Base-by-base conservation (phyloP, 1,140 invertebrate genomes). In the Drosophila persimilis region DNA sequence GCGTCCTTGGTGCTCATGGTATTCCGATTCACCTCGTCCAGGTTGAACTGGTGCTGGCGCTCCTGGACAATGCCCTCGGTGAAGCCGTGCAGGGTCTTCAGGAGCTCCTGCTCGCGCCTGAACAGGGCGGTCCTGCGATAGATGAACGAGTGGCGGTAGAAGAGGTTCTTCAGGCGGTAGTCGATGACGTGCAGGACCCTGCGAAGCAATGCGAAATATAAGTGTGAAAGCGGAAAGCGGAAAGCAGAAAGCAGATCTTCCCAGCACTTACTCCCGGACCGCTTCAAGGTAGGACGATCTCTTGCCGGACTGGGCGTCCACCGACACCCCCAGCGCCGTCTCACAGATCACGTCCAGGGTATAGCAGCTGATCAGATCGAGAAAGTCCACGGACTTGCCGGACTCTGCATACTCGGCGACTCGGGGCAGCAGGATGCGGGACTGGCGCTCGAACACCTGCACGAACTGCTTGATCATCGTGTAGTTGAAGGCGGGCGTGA, bases 401-500 rank as follows among this genome's bases (percentile, higher is more conserved):
- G 47, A 54, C 1, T 46, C 52, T 0, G 78, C 55, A 8, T 45
- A 41, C 3, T 63, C 22, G 1, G 13, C 11, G 4, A 88, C n/a
- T 1, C 61, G 44, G 6, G 24, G 1, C 1, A 88, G 15, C 1
- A 88, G 8, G 43, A 83, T 64, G 13, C 61, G 57, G 0, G 83
- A 61, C 11, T 88, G 78, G 1, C 39, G 50, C 20, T 88, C 74
- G n/a, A 79, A 88, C 2, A 88, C 50, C 0, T 44, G 1, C 13
- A 67, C 43, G 44, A 79, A 88, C 13, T 83, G 74, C 6, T 72
- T 83, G 13, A 88, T 70, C 83, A 98, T 96, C 73, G 95, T 95
- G 83, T 97, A 97, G 90, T 97, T 97, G 89, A 98, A 98, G 0
- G 96, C 94, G 1, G 97, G 96, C 1, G 96, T 97, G 8, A 98